Evolutionary conservation across 2,113 vertebrate genomes (phyloP).

Genomic region (Callionymus lyra): DNA sequence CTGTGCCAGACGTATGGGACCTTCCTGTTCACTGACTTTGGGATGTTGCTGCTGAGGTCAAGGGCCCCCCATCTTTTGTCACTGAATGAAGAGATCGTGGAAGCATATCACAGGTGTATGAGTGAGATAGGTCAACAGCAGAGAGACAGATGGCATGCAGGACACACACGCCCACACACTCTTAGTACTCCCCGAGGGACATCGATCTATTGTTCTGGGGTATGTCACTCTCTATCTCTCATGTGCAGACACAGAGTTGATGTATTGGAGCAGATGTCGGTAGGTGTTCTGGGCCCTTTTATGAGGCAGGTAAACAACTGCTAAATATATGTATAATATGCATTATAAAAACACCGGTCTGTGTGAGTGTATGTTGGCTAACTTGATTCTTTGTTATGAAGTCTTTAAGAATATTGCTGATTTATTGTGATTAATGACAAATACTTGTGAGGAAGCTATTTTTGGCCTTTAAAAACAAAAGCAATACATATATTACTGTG

Average conservation of each 20-base stretch:
- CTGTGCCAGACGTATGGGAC: no score
- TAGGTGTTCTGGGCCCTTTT: conserved; percentile 12
- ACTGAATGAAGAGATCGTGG: conserved; percentile 30
- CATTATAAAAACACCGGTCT: no score
- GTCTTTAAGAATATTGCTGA: no score
- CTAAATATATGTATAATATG: no score
- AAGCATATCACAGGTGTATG: conserved; percentile 51
- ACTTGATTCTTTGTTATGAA: no score
- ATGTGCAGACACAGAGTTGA: conserved; percentile 6
- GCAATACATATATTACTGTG: no score
- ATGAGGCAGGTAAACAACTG: not conserved
- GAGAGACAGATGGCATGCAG: conserved; percentile 50
- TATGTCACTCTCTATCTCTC: conserved; percentile 22
- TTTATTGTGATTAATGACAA: no score
- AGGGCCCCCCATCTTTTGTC: conserved; percentile 18
- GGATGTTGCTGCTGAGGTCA: no score
- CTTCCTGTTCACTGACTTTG: no score
- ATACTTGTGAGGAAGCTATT: no score
- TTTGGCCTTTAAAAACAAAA: no score
- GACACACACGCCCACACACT: conserved; percentile 36
- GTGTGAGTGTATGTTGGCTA: no score
- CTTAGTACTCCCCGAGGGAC: conserved; percentile 56
- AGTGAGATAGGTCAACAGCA: conserved; percentile 53
- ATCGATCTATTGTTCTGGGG: conserved; percentile 49
- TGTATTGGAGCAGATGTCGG: conserved; percentile 37